Evolutionary conservation across 2,113 vertebrate species (phyloP).

Genomic region (Corvus moneduloides): DNA sequence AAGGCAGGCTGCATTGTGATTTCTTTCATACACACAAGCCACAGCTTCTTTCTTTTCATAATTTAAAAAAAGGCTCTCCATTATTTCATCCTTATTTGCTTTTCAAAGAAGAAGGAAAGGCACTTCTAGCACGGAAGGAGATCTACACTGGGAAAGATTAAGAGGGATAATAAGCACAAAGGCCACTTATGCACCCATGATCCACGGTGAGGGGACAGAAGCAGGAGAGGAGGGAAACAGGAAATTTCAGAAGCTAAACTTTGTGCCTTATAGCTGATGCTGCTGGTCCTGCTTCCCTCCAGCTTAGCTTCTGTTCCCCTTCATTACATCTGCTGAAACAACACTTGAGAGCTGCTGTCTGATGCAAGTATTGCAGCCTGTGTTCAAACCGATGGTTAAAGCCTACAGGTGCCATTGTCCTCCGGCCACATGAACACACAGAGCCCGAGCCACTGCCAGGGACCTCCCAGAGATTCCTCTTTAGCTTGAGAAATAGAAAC

Average conservation of each 20-base stretch:
- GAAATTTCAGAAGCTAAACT: background rate
- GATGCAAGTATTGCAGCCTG: background rate
- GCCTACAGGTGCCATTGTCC: background rate
- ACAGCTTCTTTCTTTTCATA: background rate
- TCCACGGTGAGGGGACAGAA: background rate
- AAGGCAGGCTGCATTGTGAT: conserved; percentile 18
- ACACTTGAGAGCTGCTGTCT: background rate
- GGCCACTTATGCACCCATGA: background rate
- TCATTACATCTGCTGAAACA: background rate
- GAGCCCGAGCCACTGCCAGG: accelerated
- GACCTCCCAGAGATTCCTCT: background rate
- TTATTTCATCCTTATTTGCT: conserved; percentile 40
- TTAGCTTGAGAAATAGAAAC: background rate
- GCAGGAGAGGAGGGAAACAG: background rate
- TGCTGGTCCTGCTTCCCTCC: background rate
- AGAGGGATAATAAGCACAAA: conserved; percentile 18
- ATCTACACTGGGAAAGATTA: conserved; percentile 1
- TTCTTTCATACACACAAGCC: background rate
- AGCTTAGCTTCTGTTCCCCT: background rate
- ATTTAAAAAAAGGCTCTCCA: background rate
- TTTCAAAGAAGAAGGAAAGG: conserved; percentile 20
- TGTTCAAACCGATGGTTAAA: background rate
- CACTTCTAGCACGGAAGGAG: background rate
- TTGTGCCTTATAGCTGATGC: background rate
- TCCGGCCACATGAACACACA: accelerated